Base-by-base conservation (phyloP, 2,888 invertebrate species). In the Drosophila paucipuncta region DNA sequence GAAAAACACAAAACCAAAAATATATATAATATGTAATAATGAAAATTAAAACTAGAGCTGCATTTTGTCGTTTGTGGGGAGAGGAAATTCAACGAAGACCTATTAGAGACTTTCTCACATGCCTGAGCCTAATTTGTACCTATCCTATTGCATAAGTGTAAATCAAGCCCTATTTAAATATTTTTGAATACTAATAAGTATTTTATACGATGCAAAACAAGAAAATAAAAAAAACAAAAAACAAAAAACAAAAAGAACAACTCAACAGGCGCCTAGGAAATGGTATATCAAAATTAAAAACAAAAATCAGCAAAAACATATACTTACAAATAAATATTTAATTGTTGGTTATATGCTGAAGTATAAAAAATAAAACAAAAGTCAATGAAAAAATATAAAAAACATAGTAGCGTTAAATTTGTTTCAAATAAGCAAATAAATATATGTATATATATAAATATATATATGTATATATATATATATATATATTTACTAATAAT, bases 91-190 rank as follows among this genome's bases (percentile, higher is more conserved):
- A 80, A 77, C 62, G 74, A 78, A 82, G 30, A 81, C 73, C 79
- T 74, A 75, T 85, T 76, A 85, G 84, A 90, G 85, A 91, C 85
- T 89, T 83, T 87, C 80, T 82, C 77, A 77, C 79, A 80, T 70
- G 90, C 91, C 88, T 91, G 85, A 90, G 89, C 91, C 89, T 92
- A 89, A 89, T 92, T 91, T 91, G 91, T 92, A 92, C 92, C 91
- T 91, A 80, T 89, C 89, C 85, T 87, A 84, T 82, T 80, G 90
- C 86, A 86, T 89, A 85, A 85, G 85, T 83, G 85, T 76, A 83
- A 87, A 84, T 71, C 85, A 71, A 83, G 76, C 80, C 80, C 89
- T 76, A 80, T 78, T 83, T 73, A 73, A 83, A 77, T 89, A 84
- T 87, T 89, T 85, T 85, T 77, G 80, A 89, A 72, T 82, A 80